Evolutionary conservation across 2,113 vertebrate genomes (phyloP).

Genomic region (Bubo scandiacus): DNA sequence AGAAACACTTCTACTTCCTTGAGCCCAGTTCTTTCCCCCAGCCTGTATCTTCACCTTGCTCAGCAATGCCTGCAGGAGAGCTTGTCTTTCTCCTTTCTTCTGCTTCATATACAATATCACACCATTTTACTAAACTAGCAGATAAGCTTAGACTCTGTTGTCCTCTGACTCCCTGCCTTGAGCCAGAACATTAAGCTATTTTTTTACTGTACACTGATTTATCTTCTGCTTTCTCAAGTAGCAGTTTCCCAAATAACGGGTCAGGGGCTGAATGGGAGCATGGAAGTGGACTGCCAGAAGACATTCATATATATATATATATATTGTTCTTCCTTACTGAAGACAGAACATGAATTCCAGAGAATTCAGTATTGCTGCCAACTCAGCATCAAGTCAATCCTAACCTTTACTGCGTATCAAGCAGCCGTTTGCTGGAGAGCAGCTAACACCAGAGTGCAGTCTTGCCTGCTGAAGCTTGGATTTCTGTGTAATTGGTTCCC

Average conservation of each 20-base stretch:
- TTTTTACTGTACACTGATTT: neutral
- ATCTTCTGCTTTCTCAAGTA: neutral
- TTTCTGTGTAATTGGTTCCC: neutral
- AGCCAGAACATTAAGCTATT: neutral
- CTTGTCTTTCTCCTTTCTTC: neutral
- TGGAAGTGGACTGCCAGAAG: neutral
- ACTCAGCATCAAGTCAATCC: neutral
- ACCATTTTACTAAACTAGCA: neutral
- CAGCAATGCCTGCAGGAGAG: neutral
- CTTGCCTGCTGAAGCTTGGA: neutral
- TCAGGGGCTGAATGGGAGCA: neutral
- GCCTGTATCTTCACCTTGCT: neutral
- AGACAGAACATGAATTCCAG: neutral
- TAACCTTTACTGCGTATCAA: fast-evolving
- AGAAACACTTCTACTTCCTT: neutral
- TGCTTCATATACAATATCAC: neutral
- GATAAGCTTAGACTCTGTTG: neutral
- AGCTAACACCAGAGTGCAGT: neutral
- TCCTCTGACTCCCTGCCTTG: neutral
- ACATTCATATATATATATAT: neutral
- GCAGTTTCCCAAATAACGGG: neutral
- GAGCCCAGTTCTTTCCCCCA: neutral
- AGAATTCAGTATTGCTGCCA: neutral
- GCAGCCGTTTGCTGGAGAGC: neutral
- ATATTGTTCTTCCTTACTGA: neutral